These are phyloP conservation scores for Peromyscus californicus DNA, from an alignment of 2,113 vertebrate genomes.

Conservation along the genomic window DNA sequence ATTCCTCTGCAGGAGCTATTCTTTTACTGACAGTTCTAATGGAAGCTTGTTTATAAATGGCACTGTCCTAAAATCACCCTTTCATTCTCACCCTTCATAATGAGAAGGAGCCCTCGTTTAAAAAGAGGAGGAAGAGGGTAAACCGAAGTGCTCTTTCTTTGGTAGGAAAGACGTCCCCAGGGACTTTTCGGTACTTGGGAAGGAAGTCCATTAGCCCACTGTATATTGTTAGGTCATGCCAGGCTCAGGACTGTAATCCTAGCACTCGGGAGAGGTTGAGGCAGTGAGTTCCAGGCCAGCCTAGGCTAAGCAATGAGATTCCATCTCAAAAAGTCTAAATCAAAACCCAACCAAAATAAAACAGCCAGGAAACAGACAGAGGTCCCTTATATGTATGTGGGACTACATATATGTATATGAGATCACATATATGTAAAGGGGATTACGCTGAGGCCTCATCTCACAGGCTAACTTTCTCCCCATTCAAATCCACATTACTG, in stretches of 20 bases:
- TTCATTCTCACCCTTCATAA: background rate
- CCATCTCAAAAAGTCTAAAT: background rate
- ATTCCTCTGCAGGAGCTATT: background rate
- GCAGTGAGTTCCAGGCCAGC: background rate
- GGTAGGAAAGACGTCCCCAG: background rate
- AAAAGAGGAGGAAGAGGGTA: background rate
- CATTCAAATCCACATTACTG: background rate
- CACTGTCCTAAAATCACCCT: background rate
- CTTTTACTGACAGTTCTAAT: background rate
- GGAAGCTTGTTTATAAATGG: background rate
- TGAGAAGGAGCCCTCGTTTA: background rate
- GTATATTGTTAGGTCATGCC: background rate
- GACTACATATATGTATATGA: background rate
- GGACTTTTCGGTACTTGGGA: background rate
- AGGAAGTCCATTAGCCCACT: background rate
- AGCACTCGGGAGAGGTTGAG: background rate
- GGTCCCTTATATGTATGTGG: background rate
- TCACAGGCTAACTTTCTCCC: background rate
- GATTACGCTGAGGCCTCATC: background rate
- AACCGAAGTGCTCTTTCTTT: slow-evolving; percentile 10
- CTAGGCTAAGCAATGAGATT: background rate
- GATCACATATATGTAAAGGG: background rate
- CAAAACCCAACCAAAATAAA: background rate
- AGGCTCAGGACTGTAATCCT: background rate
- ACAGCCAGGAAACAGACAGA: background rate